Base-by-base conservation (phyloP, 2,888 invertebrate species). In the Ectemnius continuus region DNA sequence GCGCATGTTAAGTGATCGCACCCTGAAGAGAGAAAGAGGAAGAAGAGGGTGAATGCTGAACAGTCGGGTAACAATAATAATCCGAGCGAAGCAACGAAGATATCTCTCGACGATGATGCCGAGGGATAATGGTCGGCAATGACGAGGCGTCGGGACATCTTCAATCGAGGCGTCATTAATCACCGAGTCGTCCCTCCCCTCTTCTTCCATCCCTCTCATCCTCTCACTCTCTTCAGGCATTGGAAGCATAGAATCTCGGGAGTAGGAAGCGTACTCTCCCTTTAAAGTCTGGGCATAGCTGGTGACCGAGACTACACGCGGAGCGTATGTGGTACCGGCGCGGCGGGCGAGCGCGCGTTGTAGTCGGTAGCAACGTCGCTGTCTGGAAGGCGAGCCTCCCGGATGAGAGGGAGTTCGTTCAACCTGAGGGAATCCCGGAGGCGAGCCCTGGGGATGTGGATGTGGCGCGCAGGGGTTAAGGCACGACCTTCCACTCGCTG, bases 341-440 rank as follows among this genome's bases (percentile, higher is more conserved):
- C 48, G 48, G 11, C 26, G 14, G 16, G 4, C 47, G 47, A 4
- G 23, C 20, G 20, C 20, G 20, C 23, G 23, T 23, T 23, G 23
- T 23, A 23, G 23, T 23, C 8, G 36, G 36, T 11, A 36, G 36
- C 1, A 36, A 11, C 8, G 8, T 36, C 36, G 36, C 8, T 36
- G 36, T 36, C 36, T 36, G 36, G 36, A 36, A 46, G 61, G 6
- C 16, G 63, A 52, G 16, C 58, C 46, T 65, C 26, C 52, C 13
- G 61, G 61, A 72, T 63, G 79, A 70, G 77, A 79, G 79, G 69
- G 81, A 83, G 88, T 87, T 88, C 86, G 81, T 88, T 88, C 87
- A 87, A 87, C 87, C 83, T 80, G 80, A 63, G 70, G 61, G 62
- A 76, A 75, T 85, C 82, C 85, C 80, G 81, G 83, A 80, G 85